These are phyloP conservation scores for Polyodon spathula DNA, from an alignment of 2,113 vertebrate species.

Conservation along the genomic window DNA sequence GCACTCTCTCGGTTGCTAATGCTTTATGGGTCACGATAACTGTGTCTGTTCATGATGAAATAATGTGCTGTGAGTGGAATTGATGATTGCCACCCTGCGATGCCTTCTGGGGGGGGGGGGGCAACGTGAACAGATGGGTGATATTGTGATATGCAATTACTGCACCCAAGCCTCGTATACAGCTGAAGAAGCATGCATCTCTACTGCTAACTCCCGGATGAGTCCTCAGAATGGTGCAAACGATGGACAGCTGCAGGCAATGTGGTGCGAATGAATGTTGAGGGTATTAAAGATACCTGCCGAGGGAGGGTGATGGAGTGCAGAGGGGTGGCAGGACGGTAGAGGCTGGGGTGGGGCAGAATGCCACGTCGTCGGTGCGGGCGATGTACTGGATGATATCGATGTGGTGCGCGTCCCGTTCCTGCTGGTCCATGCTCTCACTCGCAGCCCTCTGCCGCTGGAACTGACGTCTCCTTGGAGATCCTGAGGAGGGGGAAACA, in stretches of 20 bases:
- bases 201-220: no score
- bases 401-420: constrained; percentile 59
- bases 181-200: no score
- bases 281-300: constrained; percentile 94
- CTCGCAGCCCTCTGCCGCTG: constrained; percentile 91
- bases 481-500: constrained; percentile 50
- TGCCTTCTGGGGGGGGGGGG: no score
- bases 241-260: constrained; percentile 12
- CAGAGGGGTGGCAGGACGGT: constrained; percentile 62
- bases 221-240: constrained; percentile 42
- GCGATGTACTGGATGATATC: constrained; percentile 94
- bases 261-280: constrained; percentile 54
- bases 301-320: constrained; percentile 82
- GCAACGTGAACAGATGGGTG: no score
- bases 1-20: no score
- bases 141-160: no score
- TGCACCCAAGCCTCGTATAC: no score
- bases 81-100: no score
- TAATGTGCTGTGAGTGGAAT: no score
- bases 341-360: constrained; percentile 52
- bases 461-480: constrained; percentile 86
- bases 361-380: constrained; percentile 60
- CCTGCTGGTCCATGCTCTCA: constrained; percentile 88
- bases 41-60: no score
- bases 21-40: no score